These are phyloP conservation scores for Hymenopus coronatus DNA, from an alignment of 2,888 invertebrate species.

Conservation along the genomic window DNA sequence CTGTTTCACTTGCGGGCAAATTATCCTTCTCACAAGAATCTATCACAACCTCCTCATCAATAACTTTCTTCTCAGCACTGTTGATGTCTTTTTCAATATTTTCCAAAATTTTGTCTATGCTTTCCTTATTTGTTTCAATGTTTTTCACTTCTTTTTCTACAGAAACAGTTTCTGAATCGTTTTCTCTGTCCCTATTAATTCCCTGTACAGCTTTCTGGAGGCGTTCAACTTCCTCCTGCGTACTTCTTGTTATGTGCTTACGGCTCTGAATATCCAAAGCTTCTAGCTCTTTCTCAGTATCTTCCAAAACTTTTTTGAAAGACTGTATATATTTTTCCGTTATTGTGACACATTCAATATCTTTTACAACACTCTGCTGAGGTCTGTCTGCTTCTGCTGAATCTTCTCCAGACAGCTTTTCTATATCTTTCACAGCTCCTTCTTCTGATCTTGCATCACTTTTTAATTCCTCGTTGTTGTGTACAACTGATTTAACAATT, in stretches of 20 bases:
- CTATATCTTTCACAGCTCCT: background rate
- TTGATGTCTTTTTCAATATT: background rate
- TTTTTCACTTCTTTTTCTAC: background rate
- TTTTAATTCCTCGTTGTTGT: background rate
- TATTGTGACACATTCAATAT: background rate
- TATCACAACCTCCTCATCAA: background rate
- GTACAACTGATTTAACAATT: background rate
- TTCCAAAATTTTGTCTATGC: background rate
- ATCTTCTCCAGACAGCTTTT: background rate
- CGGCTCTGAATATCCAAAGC: background rate
- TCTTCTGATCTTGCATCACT: background rate
- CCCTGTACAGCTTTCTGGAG: background rate
- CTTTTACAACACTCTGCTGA: background rate
- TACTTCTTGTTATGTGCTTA: background rate
- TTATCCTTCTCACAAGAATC: background rate
- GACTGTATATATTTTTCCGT: background rate
- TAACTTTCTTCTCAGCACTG: background rate
- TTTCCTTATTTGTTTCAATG: background rate
- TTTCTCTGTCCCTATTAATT: background rate
- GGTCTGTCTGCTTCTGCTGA: background rate
- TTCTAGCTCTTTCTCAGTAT: background rate
- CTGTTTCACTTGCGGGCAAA: background rate
- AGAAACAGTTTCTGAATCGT: background rate
- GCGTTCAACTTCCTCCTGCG: background rate
- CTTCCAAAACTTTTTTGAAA: background rate